Conservation (phyloP, 2,113 vertebrate species). For the Corythaixoides concolor region DNA sequence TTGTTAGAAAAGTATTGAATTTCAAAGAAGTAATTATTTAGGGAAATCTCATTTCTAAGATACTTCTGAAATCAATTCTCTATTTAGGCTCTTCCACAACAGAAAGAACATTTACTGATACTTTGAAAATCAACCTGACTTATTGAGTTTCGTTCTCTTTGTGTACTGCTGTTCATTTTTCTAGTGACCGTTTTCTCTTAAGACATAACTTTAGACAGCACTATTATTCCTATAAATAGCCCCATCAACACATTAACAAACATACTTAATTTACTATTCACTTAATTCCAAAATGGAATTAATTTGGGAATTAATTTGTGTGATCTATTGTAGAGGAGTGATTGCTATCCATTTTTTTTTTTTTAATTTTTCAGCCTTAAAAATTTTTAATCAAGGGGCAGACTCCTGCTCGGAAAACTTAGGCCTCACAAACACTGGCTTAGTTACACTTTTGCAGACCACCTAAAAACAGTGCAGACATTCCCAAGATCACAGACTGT, state of each 20-base stretch:
- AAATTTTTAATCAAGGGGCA: neutral
- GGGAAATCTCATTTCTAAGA: neutral
- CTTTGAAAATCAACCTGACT: neutral
- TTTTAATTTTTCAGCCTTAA: neutral
- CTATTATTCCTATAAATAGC: neutral
- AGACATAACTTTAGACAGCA: neutral
- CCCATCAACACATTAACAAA: neutral
- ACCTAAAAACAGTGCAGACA: neutral
- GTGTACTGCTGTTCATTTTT: neutral
- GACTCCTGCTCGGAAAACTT: neutral
- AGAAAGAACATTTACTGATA: neutral
- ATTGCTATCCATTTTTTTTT: rapidly evolving
- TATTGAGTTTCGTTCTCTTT: neutral
- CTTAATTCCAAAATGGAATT: neutral
- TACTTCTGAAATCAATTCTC: neutral
- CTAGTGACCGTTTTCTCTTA: neutral
- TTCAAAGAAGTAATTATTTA: neutral
- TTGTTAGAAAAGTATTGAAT: neutral
- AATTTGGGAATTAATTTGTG: neutral
- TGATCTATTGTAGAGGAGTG: neutral
- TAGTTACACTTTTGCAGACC: neutral
- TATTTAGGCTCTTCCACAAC: neutral
- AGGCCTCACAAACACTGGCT: neutral
- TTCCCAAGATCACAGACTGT: neutral
- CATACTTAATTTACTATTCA: neutral